Percentiles rank a stretch among this genome's conserved stretches.
These are phyloP conservation scores for Chondrilla cf. caribensis DNA, from an alignment of 37 sponge, comb jelly and placozoan genomes.

Conservation along the genomic window DNA sequence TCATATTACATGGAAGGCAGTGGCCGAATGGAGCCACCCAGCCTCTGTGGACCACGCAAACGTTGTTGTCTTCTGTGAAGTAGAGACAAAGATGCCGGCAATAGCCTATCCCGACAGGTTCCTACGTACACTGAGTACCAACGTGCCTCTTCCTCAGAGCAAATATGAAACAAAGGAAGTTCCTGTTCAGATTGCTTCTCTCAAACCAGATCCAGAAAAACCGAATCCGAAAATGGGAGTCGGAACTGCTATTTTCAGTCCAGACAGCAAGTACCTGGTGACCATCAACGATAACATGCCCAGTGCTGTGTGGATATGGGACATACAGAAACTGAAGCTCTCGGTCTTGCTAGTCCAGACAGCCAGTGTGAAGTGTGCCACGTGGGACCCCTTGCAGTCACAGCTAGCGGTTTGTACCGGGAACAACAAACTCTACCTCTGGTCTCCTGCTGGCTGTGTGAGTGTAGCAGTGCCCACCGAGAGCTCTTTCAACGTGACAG, in stretches of 20 bases:
- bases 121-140: not conserved
- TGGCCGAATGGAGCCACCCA: slow-evolving; percentile 68
- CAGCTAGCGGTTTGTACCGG: slow-evolving; percentile 86
- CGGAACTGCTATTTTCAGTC: slow-evolving; percentile 66
- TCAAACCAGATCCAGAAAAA: slow-evolving; percentile 88
- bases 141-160: slow-evolving; percentile 36
- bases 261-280: slow-evolving; percentile 79
- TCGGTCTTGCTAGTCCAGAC: slow-evolving; percentile 64
- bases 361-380: slow-evolving; percentile 48
- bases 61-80: slow-evolving; percentile 66
- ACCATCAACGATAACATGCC: slow-evolving; percentile 94
- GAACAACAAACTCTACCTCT: slow-evolving; percentile 73
- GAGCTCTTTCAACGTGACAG: slow-evolving; percentile 46
- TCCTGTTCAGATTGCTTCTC: slow-evolving; percentile 41
- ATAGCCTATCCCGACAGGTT: not conserved
- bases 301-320: slow-evolving; percentile 93
- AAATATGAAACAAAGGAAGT: slow-evolving; percentile 56
- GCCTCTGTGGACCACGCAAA: slow-evolving; percentile 16
- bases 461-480: slow-evolving; percentile 70
- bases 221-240: slow-evolving; percentile 88
- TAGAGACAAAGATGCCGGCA: slow-evolving; percentile 35
- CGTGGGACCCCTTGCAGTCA: slow-evolving; percentile 87
- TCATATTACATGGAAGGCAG: slow-evolving; percentile 84
- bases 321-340: slow-evolving; percentile 56
- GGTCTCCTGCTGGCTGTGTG: slow-evolving; percentile 89